phyloP scores from a whole-genome alignment of 2,888 invertebrate species.

The Tetranychus piercei region DNA sequence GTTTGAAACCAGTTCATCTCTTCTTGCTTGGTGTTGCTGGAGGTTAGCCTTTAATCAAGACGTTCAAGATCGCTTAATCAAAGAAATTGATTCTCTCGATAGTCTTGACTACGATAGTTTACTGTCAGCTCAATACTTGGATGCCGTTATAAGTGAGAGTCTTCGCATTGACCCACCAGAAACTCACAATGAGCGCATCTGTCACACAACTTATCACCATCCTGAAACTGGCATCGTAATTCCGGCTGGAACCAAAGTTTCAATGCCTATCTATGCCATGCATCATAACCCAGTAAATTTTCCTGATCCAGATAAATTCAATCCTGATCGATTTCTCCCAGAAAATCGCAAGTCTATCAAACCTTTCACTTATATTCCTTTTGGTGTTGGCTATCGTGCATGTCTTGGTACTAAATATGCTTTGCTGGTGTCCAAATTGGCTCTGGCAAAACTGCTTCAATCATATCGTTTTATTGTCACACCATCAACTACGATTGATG shows the following conservation, averaged over 20 bases:
- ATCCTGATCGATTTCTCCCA: background rate
- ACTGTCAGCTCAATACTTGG: background rate
- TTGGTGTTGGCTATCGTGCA: background rate
- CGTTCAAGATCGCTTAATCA: background rate
- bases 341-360: background rate
- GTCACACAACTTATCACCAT: background rate
- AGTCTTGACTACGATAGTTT: background rate
- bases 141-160: background rate
- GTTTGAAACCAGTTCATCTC: background rate
- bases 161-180: background rate
- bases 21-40: background rate
- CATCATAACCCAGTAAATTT: background rate
- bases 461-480: background rate
- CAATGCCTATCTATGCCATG: background rate
- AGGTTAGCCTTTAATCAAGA: background rate
- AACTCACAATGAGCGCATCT: background rate
- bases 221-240: background rate
- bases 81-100: background rate
- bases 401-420: background rate
- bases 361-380: background rate
- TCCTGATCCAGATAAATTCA: background rate
- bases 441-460: background rate
- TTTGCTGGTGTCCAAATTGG: background rate
- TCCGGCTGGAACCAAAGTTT: background rate
- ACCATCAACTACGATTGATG: background rate